These are phyloP conservation scores for Strongylocentrotus purpuratus DNA, from an alignment of 35 echinoderm and acorn worm species.

Conservation along the genomic window DNA sequence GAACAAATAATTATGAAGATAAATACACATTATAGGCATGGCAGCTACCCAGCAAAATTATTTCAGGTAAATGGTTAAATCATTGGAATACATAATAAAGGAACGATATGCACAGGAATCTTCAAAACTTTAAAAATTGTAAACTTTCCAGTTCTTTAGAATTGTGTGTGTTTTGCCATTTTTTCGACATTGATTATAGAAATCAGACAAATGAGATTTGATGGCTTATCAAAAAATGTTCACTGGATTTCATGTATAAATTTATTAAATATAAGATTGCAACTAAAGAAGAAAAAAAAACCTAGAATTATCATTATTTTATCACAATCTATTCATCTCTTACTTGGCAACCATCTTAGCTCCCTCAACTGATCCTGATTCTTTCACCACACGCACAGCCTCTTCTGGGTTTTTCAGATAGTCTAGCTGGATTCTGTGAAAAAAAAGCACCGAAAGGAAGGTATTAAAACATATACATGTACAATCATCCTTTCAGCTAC, in stretches of 20 bases:
- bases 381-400: constrained; percentile 90
- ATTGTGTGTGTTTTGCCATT: neutral
- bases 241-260: too few relatives aligned
- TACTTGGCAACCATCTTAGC: constrained; percentile 99
- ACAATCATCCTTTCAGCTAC: neutral
- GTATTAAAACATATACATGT: neutral
- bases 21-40: neutral
- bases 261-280: too few relatives aligned
- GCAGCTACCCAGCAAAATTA: neutral
- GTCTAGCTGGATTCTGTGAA: constrained; percentile 85
- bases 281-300: too few relatives aligned
- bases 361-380: constrained; percentile 89
- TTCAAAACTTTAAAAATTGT: neutral
- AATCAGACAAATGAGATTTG: too few relatives aligned
- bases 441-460: neutral
- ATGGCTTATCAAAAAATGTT: too few relatives aligned
- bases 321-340: neutral
- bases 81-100: too few relatives aligned
- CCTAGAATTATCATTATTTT: too few relatives aligned
- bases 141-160: neutral
- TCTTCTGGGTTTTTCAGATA: constrained; percentile 93
- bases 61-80: neutral
- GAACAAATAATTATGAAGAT: neutral
- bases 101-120: neutral
- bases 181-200: too few relatives aligned